A percentile compares a stretch with the other conserved stretches of the same genome.
phyloP scores from a whole-genome alignment of 2,113 vertebrate species.

The Rhea americana region DNA sequence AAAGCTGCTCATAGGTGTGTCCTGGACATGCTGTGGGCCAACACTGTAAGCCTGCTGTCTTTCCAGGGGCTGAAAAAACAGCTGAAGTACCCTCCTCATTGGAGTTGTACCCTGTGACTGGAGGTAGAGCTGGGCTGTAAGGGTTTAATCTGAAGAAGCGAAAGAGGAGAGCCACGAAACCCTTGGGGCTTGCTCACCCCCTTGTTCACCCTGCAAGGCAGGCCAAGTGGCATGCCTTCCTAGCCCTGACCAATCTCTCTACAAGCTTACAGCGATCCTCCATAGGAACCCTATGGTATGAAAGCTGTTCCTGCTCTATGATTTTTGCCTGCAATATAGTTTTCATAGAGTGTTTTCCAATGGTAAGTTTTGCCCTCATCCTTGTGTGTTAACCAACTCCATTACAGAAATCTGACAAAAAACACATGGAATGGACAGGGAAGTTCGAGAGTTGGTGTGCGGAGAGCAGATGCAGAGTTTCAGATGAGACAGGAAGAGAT shows the following conservation, averaged over 20 bases:
- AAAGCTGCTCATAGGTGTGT: background rate
- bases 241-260: background rate
- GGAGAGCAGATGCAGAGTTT: background rate
- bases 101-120: background rate
- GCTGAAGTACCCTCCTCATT: background rate
- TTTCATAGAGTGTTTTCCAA: background rate
- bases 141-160: background rate
- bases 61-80: background rate
- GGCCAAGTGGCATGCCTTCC: background rate
- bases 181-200: fast-evolving
- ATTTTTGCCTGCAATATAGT: background rate
- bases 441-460: background rate
- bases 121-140: background rate
- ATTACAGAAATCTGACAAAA: background rate
- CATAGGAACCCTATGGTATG: fast-evolving
- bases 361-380: background rate
- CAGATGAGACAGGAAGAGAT: background rate
- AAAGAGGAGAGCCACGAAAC: background rate
- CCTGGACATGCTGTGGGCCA: background rate
- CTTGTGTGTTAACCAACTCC: background rate
- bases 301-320: background rate
- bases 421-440: background rate
- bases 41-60: background rate
- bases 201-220: background rate
- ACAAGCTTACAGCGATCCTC: background rate